Evolutionary conservation across 2,797 vertebrate species (phyloP), one percentile per base, ranked within the genome.

Genomic region (Meda fulgida): DNA sequence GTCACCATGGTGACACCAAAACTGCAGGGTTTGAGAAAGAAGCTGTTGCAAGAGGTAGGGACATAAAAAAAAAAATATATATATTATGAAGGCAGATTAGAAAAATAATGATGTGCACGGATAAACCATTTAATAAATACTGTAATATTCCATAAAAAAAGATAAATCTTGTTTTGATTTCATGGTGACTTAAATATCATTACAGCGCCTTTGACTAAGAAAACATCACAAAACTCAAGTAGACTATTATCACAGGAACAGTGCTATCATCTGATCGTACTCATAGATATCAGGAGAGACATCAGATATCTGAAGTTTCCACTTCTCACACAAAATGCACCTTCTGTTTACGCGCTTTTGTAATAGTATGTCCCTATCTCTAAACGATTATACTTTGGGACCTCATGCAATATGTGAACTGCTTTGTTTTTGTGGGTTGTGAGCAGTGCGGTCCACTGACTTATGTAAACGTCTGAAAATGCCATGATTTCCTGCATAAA

Each of bases 161-260:
- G 23, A n/a, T 0, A 16, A 51, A 51, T 51, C 6, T 19, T 10
- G 13, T 29, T 58, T n/a, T n/a, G 55, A 58, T 58, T 58, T n/a
- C 23, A 58, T n/a, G 55, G 60, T 29, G 60, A 29, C 60, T 60
- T 26, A 34, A 69, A 21, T 36, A 38, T 69, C 19, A 23, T 78
- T 78, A 63, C 55, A 78, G 55, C 55, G 6, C 38, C 55, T 78
- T 43, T 63, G 38, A 80, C 78, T 13, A 55, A 26, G 23, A 53
- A 69, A 46, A 19, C 63, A 36, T 71, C 3, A 26, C 69, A 71
- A 31, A 55, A 76, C 19, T 36, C 11, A 34, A 66, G 10, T 29
- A 34, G 60, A 23, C 26, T 18, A 34, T 7, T 21, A 26, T 63
- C 60, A 80, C 63, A 19, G 48, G 4, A 69, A 48, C 26, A 69